Evolutionary conservation across 2,888 invertebrate genomes (phyloP), one percentile per base, ranked within the genome.

Genomic region (Troilus luridus): DNA sequence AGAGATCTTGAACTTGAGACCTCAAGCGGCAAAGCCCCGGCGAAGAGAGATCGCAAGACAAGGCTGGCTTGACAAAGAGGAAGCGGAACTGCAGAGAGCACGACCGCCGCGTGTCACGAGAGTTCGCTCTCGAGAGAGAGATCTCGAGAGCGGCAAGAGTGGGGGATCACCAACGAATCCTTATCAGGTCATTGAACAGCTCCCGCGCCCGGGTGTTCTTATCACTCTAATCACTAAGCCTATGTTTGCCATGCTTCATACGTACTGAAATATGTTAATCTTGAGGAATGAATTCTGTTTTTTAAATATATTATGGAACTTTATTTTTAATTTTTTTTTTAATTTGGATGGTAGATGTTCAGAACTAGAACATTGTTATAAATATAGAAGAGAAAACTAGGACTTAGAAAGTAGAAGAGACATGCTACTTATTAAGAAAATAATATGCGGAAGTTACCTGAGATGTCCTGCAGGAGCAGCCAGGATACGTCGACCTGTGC

Each of bases 371-470:
- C 41, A 5, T 19, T 67, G 67, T 67, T n/a, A 67, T 67, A 19
- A 19, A 17, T 59, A 59, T 14, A 59, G 59, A 59, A 10, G n/a
- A 41, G n/a, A 67, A 67, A 19, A 19, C 12, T 67, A 19, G n/a
- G 41, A 77, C 27, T 77, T 17, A 77, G 41, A 77, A 77, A 17
- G 62, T 62, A 21, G 21, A 62, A 62, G 62, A 19, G 8, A 21
- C 21, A 77, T 27, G 41, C 64, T n/a, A 64, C 21, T 21, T 64
- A 9, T 59, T n/a, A n/a, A 64, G 64, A 9, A n/a, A n/a, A 7
- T 19, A 41, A 89, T n/a, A 89, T 62, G 54, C 64, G 88, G 59
- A 62, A 60, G 89, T 62, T 64, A 89, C 89, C 89, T 89, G 54
- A 9, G 64, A 8, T 54, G 62, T 17, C 5, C 19, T 41, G 89